Conservation (phyloP, 2,113 vertebrate genomes). For the Theristicus caerulescens region DNA sequence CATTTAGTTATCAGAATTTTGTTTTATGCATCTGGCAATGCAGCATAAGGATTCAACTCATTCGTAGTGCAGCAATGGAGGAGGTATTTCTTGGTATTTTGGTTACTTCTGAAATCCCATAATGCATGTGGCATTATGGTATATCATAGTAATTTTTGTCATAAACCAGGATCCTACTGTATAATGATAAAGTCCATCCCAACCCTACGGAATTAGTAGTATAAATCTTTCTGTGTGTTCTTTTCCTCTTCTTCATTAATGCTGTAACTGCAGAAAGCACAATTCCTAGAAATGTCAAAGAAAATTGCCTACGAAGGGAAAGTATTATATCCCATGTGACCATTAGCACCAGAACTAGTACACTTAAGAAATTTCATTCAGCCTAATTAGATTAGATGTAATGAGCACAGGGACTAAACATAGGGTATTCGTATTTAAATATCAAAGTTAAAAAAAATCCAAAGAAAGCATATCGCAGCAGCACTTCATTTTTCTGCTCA, state of each 20-base stretch:
- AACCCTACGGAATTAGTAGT: neutral
- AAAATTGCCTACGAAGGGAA: neutral
- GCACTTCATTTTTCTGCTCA: neutral
- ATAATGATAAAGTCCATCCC: neutral
- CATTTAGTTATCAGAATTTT: neutral
- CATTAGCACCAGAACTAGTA: neutral
- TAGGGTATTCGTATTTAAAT: neutral
- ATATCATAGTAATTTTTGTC: neutral
- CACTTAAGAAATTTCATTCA: neutral
- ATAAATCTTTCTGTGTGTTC: neutral
- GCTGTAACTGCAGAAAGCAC: neutral
- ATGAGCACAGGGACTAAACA: neutral
- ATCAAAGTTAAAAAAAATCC: neutral
- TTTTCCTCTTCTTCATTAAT: neutral
- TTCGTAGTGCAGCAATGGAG: neutral
- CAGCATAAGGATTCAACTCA: neutral
- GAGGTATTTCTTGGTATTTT: neutral
- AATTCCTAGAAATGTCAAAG: neutral
- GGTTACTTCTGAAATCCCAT: neutral
- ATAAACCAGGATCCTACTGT: neutral
- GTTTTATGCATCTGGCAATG: neutral
- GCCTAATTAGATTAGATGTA: neutral
- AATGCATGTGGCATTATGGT: neutral
- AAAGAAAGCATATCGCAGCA: neutral
- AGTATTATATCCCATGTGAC: neutral